Base-by-base conservation (phyloP, 2,888 invertebrate species). In the Elegia similella region DNA sequence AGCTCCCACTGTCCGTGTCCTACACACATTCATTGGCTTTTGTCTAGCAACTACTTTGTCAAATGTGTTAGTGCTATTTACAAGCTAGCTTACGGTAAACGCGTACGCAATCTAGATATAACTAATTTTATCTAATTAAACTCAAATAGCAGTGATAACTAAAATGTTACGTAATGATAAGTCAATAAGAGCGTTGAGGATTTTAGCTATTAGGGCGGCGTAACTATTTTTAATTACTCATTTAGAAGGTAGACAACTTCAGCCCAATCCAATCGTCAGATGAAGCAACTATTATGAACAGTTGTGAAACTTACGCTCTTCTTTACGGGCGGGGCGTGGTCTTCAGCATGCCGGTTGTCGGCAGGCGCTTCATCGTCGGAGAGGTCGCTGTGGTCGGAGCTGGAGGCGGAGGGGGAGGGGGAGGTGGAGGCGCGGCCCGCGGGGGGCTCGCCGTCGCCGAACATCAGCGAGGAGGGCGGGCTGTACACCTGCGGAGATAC, bases 401-500 rank as follows among this genome's bases (percentile, higher is more conserved):
- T 95, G 34, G 96, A 96, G 0, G 94, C 95, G 0, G 95, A 95
- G 0, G 96, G 95, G 5, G 95, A 94, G 0, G 96, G 95, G 0
- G 96, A 95, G 34, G 95, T 94, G 0, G 95, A 93, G 93, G 74
- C 72, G 73, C 0, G 78, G 92, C 82, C 61, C 66, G 34, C 61
- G 68, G 42, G 62, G 69, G 0, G 56, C 67, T 8, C 23, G 87
- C 90, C 54, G 62, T 43, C 97, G 62, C 98, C 98, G 73, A 97
- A 95, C 85, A 97, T 97, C 30, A 99, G 92, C 7, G 95, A 94
- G 48, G 95, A 96, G 0, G 99, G 99, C 1, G 99, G 99, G 76
- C 96, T 95, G 89, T 98, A 99, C 10, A 99, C 96, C 79, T 94
- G 85, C 1, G 23, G 23, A 2, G 23, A 23, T 3, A 23, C n/a